Conservation (phyloP, 2,888 invertebrate genomes). For the Linyphia triangularis region DNA sequence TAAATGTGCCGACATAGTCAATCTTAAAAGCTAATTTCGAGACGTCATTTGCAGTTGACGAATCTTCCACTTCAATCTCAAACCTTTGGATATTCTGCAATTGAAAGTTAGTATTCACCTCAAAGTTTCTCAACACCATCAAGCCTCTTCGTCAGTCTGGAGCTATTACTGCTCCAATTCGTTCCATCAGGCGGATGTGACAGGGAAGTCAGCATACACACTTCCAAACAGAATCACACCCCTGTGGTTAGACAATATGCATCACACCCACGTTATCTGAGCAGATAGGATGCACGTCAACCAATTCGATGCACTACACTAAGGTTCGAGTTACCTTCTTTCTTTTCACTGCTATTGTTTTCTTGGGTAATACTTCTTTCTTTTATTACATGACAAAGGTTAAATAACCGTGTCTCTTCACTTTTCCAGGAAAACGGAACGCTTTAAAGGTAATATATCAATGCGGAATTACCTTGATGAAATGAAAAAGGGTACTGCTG, state of each 20-base stretch:
- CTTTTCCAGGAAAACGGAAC: conserved; percentile 43
- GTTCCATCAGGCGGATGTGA: conserved; percentile 41
- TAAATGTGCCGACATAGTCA: too few relatives aligned
- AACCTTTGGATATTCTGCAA: too few relatives aligned
- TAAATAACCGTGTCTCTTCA: conserved; percentile 36
- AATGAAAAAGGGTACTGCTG: neutral
- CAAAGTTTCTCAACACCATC: neutral
- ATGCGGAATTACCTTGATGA: conserved; percentile 19
- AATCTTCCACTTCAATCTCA: neutral
- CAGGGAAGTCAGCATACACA: conserved; percentile 24
- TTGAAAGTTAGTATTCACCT: neutral
- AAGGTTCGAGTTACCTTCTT: neutral
- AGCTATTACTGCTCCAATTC: conserved; percentile 45
- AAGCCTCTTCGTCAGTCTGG: neutral
- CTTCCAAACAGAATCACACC: neutral
- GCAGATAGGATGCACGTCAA: conserved; percentile 35
- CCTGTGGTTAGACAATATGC: conserved; percentile 29
- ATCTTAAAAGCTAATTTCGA: too few relatives aligned
- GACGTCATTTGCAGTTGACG: too few relatives aligned
- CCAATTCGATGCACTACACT: conserved; percentile 47
- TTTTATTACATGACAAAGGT: conserved; percentile 54
- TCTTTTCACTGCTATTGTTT: conserved; percentile 29
- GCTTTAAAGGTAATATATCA: conserved; percentile 31
- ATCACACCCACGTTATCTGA: conserved; percentile 54
- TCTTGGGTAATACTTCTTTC: conserved; percentile 19